Percentiles rank a stretch among this genome's conserved stretches.
Evolutionary conservation across 2,113 vertebrate species (phyloP).

Genomic region (Martes martes): DNA sequence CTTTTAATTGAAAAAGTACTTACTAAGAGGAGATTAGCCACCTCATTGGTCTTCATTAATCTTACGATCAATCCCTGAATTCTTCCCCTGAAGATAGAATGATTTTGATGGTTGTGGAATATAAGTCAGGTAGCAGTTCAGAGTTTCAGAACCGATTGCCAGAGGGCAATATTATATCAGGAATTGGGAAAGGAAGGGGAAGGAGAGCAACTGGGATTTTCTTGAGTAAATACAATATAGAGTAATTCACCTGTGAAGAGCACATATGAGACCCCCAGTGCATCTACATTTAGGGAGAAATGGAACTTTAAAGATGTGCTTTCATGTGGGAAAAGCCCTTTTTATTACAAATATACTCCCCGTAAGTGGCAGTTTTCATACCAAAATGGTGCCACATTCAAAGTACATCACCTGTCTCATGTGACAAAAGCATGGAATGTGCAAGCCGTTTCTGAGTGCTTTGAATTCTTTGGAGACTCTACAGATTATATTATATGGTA

Average conservation of each 20-base stretch:
- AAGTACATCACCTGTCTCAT: slow-evolving; percentile 21
- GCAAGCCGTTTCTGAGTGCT: slow-evolving; percentile 23
- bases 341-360: slow-evolving; percentile 50
- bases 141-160: slow-evolving; percentile 24
- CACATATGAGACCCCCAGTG: slow-evolving; percentile 29
- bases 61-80: background rate
- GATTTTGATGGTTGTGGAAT: background rate
- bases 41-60: slow-evolving; percentile 11
- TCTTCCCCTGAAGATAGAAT: background rate
- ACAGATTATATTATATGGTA: background rate
- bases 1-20: background rate
- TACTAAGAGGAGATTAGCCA: background rate
- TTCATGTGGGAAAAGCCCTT: slow-evolving; percentile 40
- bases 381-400: slow-evolving; percentile 53
- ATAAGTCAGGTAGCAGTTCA: slow-evolving; percentile 21
- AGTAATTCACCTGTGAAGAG: slow-evolving; percentile 64
- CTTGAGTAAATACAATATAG: slow-evolving; percentile 51
- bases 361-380: slow-evolving; percentile 59
- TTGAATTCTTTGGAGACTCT: slow-evolving; percentile 21
- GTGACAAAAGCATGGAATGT: slow-evolving; percentile 33
- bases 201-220: slow-evolving; percentile 40
- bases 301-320: slow-evolving; percentile 50
- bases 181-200: slow-evolving; percentile 22
- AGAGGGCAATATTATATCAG: slow-evolving; percentile 27
- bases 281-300: slow-evolving; percentile 40